These are phyloP conservation scores for Threskiornis aethiopicus DNA, from an alignment of 2,797 vertebrate species.

Conservation along the genomic window DNA sequence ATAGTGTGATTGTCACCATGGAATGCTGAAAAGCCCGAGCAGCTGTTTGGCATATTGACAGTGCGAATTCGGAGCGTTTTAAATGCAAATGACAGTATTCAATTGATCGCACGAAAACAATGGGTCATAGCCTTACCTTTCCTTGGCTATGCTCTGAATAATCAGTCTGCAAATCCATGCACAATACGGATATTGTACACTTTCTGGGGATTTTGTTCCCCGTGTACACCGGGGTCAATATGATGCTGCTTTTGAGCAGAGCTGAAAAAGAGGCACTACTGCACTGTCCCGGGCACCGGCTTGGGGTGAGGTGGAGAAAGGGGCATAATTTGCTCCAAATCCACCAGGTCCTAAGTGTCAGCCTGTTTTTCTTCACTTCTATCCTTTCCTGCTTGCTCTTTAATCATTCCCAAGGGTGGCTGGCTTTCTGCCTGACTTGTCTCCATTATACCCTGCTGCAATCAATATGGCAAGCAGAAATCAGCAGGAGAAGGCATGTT, in stretches of 20 bases:
- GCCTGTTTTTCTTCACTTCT: conserved; percentile 47
- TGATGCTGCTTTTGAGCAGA: not conserved
- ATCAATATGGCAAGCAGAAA: conserved; percentile 62
- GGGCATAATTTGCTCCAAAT: conserved; percentile 24
- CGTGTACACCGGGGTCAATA: not conserved
- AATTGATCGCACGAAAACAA: conserved; percentile 71
- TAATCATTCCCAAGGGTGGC: conserved; percentile 60
- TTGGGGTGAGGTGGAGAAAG: not conserved
- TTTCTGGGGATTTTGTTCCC: conserved; percentile 46
- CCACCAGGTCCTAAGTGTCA: not conserved
- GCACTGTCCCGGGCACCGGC: not conserved
- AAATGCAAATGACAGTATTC: conserved; percentile 75
- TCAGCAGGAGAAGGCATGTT: conserved; percentile 58
- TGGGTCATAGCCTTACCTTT: conserved; percentile 55
- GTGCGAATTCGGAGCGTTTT: conserved; percentile 74
- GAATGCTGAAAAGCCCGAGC: conserved; percentile 79
- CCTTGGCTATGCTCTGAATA: conserved; percentile 59
- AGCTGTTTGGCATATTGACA: conserved; percentile 80
- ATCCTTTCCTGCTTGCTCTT: conserved; percentile 35
- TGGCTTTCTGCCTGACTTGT: conserved; percentile 66
- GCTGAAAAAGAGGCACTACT: not conserved
- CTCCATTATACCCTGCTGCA: conserved; percentile 64
- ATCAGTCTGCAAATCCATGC: conserved; percentile 58
- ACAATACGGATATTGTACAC: conserved; percentile 55
- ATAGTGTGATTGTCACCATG: conserved; percentile 79